Conservation (phyloP, 2,888 invertebrate genomes). For the Willowsia nigromaculata region DNA sequence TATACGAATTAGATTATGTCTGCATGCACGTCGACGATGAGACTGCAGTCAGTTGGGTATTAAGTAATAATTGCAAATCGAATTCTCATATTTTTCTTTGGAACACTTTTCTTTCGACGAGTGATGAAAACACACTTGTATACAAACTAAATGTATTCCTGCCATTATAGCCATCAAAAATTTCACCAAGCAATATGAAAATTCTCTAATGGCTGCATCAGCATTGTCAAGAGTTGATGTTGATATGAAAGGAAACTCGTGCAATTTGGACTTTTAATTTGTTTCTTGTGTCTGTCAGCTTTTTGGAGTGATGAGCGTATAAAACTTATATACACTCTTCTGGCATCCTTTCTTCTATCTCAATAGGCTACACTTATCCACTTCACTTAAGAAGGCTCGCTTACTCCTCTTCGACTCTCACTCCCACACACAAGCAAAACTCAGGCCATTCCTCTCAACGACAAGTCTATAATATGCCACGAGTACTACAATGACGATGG, state of each 20-base stretch:
- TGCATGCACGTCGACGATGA: too few relatives aligned
- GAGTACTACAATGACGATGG: neutral
- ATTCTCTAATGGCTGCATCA: too few relatives aligned
- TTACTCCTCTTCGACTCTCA: neutral
- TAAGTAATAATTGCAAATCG: too few relatives aligned
- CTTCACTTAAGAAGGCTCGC: conserved; percentile 16
- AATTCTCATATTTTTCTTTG: too few relatives aligned
- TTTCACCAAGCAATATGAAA: too few relatives aligned
- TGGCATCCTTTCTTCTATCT: neutral
- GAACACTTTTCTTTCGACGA: too few relatives aligned
- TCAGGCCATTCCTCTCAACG: neutral
- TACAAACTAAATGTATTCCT: too few relatives aligned
- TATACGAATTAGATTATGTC: too few relatives aligned
- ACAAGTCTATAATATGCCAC: neutral
- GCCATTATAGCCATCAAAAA: too few relatives aligned
- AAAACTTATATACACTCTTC: neutral
- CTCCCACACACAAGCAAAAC: neutral
- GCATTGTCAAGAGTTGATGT: too few relatives aligned
- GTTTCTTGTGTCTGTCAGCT: neutral
- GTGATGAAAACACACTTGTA: too few relatives aligned
- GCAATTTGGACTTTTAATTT: neutral
- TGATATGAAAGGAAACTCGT: neutral
- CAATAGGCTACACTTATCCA: conserved; percentile 25
- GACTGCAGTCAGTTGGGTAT: too few relatives aligned
- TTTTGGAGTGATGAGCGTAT: neutral